These are phyloP conservation scores for Dasyurus viverrinus DNA, from an alignment of 2,113 vertebrate genomes.

Conservation along the genomic window DNA sequence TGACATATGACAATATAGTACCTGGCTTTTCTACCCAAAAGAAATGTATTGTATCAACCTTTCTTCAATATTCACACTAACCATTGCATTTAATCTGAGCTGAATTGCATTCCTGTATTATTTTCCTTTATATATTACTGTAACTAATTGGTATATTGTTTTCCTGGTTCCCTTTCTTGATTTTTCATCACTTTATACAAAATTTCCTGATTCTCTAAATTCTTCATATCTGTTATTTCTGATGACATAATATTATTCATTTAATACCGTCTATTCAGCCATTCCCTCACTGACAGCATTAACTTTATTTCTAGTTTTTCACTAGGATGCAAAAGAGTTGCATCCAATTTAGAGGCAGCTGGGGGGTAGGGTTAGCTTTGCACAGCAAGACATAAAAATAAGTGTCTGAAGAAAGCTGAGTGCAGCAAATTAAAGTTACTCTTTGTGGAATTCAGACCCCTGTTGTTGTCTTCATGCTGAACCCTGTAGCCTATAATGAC, in stretches of 20 bases:
- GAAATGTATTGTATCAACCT: not conserved
- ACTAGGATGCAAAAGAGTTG: not conserved
- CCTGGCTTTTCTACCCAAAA: not conserved
- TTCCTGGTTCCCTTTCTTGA: not conserved
- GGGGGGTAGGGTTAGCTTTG: not conserved
- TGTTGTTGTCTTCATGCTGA: not conserved
- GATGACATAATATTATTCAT: not conserved
- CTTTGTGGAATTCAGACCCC: not conserved
- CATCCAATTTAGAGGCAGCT: not conserved
- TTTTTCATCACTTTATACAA: not conserved
- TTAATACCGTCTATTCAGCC: not conserved
- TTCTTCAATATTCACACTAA: not conserved
- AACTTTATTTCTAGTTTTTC: not conserved
- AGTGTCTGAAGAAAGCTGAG: not conserved
- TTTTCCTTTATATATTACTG: not conserved
- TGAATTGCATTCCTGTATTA: not conserved
- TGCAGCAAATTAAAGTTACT: not conserved
- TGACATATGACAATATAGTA: not conserved
- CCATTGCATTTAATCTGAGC: not conserved
- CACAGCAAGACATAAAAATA: not conserved
- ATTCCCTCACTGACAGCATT: not conserved
- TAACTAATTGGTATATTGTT: not conserved
- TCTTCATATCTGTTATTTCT: not conserved
- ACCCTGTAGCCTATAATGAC: not conserved
- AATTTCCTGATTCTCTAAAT: not conserved